Percentiles rank a stretch among this genome's conserved stretches.
Conservation (phyloP, 2,113 vertebrate genomes). For the Orthonyx spaldingii region DNA sequence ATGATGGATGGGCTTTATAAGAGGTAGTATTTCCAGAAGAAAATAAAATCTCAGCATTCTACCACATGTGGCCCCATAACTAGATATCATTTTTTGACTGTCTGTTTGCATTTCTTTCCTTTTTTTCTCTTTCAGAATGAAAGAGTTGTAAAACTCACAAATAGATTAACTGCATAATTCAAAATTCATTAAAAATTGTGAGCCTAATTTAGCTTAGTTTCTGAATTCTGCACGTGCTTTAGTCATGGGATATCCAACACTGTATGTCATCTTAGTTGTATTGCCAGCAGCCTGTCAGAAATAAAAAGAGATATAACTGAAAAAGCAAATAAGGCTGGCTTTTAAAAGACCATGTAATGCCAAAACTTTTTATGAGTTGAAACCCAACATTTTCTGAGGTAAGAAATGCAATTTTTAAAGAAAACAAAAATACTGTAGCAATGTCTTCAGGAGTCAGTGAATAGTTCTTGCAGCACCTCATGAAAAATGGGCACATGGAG, state of each 20-base stretch:
- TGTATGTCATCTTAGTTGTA: neutral
- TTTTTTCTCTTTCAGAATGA: slow-evolving; percentile 43
- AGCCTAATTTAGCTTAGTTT: slow-evolving; percentile 61
- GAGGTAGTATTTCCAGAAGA: slow-evolving; percentile 77
- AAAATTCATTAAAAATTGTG: slow-evolving; percentile 67
- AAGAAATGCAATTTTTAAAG: neutral
- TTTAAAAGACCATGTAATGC: neutral
- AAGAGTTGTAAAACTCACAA: slow-evolving; percentile 62
- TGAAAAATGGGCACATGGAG: neutral
- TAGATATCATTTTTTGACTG: slow-evolving; percentile 58
- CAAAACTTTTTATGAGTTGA: neutral
- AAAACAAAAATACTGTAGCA: neutral
- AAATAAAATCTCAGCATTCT: slow-evolving; percentile 74
- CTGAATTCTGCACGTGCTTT: slow-evolving; percentile 50
- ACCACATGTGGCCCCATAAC: slow-evolving; percentile 54
- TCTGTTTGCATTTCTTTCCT: slow-evolving; percentile 49
- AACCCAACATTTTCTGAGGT: neutral
- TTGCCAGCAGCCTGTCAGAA: slow-evolving; percentile 22
- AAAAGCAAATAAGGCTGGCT: neutral
- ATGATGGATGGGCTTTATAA: slow-evolving; percentile 88
- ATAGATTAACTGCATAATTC: slow-evolving; percentile 68
- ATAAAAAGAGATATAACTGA: neutral
- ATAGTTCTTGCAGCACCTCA: neutral
- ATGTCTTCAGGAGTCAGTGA: rapidly evolving
- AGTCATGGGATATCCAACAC: slow-evolving; percentile 20